Evolutionary conservation across 92 coral and sea anemone species (phyloP).

Genomic region (Phenganax marumi): DNA sequence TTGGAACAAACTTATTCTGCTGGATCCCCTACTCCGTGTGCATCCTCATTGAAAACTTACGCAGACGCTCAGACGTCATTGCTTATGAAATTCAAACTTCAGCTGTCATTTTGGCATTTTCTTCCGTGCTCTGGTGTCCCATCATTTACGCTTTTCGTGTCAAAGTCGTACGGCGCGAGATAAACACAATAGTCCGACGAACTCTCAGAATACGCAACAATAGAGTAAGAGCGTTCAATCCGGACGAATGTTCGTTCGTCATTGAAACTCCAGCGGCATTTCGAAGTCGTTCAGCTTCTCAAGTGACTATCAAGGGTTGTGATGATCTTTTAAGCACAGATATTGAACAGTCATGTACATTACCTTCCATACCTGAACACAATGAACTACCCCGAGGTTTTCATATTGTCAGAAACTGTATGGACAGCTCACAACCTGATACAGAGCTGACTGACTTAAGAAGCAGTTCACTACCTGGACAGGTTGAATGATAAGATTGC

Average conservation of each 20-base stretch:
- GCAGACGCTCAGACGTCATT: constrained; percentile 46
- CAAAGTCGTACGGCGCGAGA: constrained; percentile 71
- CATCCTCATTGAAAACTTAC: constrained; percentile 67
- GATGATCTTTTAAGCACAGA: constrained; percentile 58
- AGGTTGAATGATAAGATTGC: constrained; percentile 15
- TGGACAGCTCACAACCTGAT: constrained; percentile 46
- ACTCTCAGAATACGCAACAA: constrained; percentile 46
- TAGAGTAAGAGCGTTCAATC: constrained; percentile 65
- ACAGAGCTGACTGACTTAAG: constrained; percentile 79
- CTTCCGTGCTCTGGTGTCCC: constrained; percentile 70
- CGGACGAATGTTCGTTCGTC: constrained; percentile 65
- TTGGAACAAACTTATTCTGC: constrained; percentile 70
- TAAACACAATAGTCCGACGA: constrained; percentile 53
- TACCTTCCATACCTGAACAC: constrained; percentile 39
- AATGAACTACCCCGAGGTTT: background rate
- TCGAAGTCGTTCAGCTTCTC: constrained; percentile 80
- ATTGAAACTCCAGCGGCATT: constrained; percentile 65
- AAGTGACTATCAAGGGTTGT: constrained; percentile 72
- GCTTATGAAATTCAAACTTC: constrained; percentile 61
- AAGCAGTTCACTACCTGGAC: constrained; percentile 39
- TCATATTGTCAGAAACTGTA: constrained; percentile 36
- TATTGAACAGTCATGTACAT: constrained; percentile 65
- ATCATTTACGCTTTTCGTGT: constrained; percentile 88
- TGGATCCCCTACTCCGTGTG: constrained; percentile 79
- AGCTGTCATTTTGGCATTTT: constrained; percentile 60